Evolutionary conservation across 2,797 vertebrate genomes (phyloP).

Genomic region (Synaphobranchus kaupii): DNA sequence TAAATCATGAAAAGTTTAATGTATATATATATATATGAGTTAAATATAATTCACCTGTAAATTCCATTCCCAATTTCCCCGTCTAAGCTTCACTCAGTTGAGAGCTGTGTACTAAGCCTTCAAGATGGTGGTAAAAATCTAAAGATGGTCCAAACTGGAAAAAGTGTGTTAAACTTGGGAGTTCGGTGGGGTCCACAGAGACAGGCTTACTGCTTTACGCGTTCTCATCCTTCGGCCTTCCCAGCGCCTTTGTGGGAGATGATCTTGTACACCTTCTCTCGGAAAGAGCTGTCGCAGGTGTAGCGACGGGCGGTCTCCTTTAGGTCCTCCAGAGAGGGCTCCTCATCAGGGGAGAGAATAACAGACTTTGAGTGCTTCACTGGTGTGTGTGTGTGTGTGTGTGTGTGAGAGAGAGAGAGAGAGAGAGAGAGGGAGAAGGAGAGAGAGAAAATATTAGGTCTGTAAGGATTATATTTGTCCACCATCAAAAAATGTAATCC

Average conservation of each 20-base stretch:
- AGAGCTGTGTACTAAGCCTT: neutral
- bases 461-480: neutral
- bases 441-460: neutral
- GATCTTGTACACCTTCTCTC: conserved; percentile 85
- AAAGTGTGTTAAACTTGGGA: neutral
- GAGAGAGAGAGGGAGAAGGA: neutral
- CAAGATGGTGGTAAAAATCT: conserved; percentile 11
- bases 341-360: conserved; percentile 68
- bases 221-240: conserved; percentile 48
- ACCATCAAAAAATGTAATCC: neutral
- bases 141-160: neutral
- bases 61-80: neutral
- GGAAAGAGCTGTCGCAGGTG: conserved; percentile 85
- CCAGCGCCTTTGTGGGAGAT: conserved; percentile 66
- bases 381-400: too few species aligned
- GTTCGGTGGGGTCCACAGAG: neutral
- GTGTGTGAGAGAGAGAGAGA: neutral
- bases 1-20: neutral
- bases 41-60: neutral
- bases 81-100: neutral
- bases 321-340: conserved; percentile 80
- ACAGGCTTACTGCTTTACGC: neutral
- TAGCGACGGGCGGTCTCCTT: conserved; percentile 81
- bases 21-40: neutral
- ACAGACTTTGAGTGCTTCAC: conserved; percentile 93